Conservation (phyloP, 2,888 invertebrate genomes). For the Holacanthella duospinosa region DNA sequence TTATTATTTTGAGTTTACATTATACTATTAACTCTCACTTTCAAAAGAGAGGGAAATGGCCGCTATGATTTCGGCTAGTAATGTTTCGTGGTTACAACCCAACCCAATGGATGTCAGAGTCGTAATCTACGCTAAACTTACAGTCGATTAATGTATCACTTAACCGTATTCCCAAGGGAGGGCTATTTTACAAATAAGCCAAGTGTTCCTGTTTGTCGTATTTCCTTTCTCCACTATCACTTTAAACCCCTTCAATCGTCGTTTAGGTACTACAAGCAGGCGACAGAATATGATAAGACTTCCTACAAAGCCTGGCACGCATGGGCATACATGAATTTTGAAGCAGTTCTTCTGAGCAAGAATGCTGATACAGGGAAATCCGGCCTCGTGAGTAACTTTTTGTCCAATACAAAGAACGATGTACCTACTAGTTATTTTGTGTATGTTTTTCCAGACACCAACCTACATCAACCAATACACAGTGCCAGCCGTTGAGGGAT, state of each 20-base stretch:
- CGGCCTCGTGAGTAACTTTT: neutral
- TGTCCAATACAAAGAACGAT: neutral
- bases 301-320: slow-evolving; percentile 99
- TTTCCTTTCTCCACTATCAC: neutral
- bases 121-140: too few species aligned
- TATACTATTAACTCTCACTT: too few species aligned
- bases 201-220: too few species aligned
- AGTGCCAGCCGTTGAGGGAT: slow-evolving; percentile 88
- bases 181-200: too few species aligned
- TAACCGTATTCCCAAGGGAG: too few species aligned
- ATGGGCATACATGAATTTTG: slow-evolving; percentile 96
- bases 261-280: slow-evolving; percentile 58
- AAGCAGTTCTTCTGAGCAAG: slow-evolving; percentile 67
- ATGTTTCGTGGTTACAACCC: too few species aligned
- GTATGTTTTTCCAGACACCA: slow-evolving; percentile 28
- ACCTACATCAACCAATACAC: slow-evolving; percentile 66
- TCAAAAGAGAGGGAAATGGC: too few species aligned
- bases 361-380: slow-evolving; percentile 13
- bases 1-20: too few species aligned
- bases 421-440: neutral
- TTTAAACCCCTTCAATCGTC: slow-evolving; percentile 22
- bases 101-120: too few species aligned
- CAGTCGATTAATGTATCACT: too few species aligned
- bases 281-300: slow-evolving; percentile 68
- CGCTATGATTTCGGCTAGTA: too few species aligned